Evolutionary conservation across 2,797 vertebrate species (phyloP).

Genomic region (Gallinago nigripennis): DNA sequence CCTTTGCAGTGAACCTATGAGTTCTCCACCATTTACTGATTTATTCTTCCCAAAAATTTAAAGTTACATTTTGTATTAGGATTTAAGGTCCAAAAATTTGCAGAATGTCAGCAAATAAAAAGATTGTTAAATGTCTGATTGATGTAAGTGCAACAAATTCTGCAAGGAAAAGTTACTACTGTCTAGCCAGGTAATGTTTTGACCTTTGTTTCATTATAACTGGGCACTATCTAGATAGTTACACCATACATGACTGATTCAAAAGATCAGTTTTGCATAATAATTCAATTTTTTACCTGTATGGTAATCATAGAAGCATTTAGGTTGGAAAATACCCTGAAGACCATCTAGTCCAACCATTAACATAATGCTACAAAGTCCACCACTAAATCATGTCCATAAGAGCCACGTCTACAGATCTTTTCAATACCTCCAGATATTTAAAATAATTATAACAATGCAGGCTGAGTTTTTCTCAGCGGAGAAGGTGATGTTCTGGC

Average conservation of each 20-base stretch:
- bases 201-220: not conserved
- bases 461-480: not conserved
- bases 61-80: not conserved
- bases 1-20: not conserved
- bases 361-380: not conserved
- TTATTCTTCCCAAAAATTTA: not conserved
- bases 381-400: not conserved
- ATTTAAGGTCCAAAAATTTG: not conserved
- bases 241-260: not conserved
- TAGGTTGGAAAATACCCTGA: not conserved
- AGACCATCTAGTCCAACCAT: too few relatives aligned
- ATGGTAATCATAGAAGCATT: not conserved
- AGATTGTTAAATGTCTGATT: not conserved
- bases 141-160: not conserved
- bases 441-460: not conserved
- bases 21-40: not conserved
- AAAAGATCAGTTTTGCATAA: not conserved
- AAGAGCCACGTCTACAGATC: not conserved
- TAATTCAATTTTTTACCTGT: not conserved
- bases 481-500: fast-evolving
- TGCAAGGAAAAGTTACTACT: not conserved
- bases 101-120: not conserved
- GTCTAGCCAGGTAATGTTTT: not conserved
- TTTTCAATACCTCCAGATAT: not conserved
- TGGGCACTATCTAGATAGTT: not conserved